Base-by-base conservation (phyloP, 2,797 vertebrate genomes). In the Passerculus sandwichensis region DNA sequence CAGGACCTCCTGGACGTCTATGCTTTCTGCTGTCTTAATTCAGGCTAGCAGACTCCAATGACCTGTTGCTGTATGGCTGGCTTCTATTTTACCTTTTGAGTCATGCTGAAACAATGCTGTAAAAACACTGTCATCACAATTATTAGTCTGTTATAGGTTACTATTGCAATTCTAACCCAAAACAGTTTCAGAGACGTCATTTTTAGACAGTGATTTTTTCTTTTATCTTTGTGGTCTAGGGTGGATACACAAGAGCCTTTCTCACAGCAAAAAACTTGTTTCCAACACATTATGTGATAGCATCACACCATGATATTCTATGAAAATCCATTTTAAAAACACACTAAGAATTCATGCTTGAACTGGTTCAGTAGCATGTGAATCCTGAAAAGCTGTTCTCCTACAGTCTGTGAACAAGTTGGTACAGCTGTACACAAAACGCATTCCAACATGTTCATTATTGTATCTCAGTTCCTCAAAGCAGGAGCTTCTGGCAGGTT, bases 1-100 rank as follows among this genome's bases (percentile, higher is more conserved):
- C 10, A 59, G 30, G 25, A 15, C 2, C 5, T 73, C 20, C 9
- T 9, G 38, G 32, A 78, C 0, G 2, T 53, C 27, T 51, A 0
- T 45, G 6, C 48, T 62, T 7, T 83, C 53, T 51, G 7, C 2
- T 40, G 25, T 40, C 9, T 40, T 50, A 20, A 45, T 50, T 75
- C 47, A 51, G 26, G 10, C 15, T 57, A 15, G 45, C 17, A 54
- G 23, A 54, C 34, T 56, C 7, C 23, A 57, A 15, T 7, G 34
- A 64, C 15, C 7, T 50, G 6, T 10, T 64, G 3, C 15, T 27
- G 3, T 69, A 4, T 21, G 36, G 3, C 16, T 89, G 51, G 21
- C 12, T 75, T 74, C 25, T 79, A 1, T 53, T 83, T 64, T 22
- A 23, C 11, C 16, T 69, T 48, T 23, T 47, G 40, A 78, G 11